Evolutionary conservation across 2,888 invertebrate genomes (phyloP).

Genomic region (Oscheius onirici): DNA sequence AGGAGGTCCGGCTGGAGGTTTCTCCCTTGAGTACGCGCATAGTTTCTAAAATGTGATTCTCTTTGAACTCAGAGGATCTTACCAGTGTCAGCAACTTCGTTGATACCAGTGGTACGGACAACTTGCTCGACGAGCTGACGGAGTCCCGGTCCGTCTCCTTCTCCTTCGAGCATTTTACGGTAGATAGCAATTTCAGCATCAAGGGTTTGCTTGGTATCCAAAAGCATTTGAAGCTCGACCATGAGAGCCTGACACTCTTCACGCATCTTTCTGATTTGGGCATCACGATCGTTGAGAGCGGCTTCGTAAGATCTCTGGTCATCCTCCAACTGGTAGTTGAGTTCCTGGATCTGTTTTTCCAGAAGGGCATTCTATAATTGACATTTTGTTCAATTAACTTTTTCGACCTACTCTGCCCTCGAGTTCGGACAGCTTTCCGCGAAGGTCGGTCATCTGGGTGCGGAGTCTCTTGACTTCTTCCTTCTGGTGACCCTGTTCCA

Average conservation of each 20-base stretch:
- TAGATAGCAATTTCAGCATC: conserved; percentile 77
- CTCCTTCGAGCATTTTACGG: conserved; percentile 76
- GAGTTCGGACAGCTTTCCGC: conserved; percentile 74
- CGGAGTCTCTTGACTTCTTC: conserved; percentile 74
- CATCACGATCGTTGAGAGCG: conserved; percentile 72
- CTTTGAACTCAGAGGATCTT: too few relatives aligned
- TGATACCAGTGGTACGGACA: conserved; percentile 70
- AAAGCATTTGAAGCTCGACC: conserved; percentile 72
- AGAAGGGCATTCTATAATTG: conserved; percentile 73
- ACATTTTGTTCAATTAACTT: not conserved
- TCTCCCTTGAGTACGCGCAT: conserved; percentile 72
- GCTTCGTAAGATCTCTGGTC: conserved; percentile 74
- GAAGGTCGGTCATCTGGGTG: conserved; percentile 73
- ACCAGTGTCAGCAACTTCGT: conserved; percentile 67
- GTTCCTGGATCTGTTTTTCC: conserved; percentile 74
- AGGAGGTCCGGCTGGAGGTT: conserved; percentile 75
- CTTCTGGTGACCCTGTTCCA: conserved; percentile 74
- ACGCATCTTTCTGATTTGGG: conserved; percentile 72
- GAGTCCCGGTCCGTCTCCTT: conserved; percentile 74
- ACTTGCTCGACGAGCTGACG: conserved; percentile 72
- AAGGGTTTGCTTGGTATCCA: conserved; percentile 75
- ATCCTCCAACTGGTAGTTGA: conserved; percentile 74
- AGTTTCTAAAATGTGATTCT: conserved; percentile 53
- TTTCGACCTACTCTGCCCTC: conserved; percentile 71
- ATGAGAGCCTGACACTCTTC: conserved; percentile 73